Evolutionary conservation across 2,797 vertebrate genomes (phyloP).

Genomic region (Prionace glauca): DNA sequence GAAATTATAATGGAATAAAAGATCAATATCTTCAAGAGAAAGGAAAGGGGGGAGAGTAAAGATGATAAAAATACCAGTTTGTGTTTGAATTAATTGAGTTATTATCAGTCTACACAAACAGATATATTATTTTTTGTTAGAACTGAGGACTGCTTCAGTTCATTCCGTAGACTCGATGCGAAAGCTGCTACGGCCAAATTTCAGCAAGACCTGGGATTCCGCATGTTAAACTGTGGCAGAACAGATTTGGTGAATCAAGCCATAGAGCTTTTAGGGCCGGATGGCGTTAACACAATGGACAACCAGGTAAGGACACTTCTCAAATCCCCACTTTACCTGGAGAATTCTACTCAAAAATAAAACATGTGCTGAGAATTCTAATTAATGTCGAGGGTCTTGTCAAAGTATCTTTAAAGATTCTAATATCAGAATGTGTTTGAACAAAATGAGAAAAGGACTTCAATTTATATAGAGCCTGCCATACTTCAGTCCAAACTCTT

Average conservation of each 20-base stretch:
- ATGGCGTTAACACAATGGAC: conserved; percentile 94
- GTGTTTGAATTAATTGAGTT: not conserved
- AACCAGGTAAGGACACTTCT: conserved; percentile 71
- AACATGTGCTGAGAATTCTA: not conserved
- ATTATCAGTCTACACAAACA: not conserved
- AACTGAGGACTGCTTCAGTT: conserved; percentile 86
- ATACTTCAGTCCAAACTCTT: not conserved
- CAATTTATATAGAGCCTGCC: not conserved
- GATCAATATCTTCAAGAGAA: not conserved
- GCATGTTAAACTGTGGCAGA: conserved; percentile 93
- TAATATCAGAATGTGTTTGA: not conserved
- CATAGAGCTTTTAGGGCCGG: conserved; percentile 78
- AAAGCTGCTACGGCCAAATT: conserved; percentile 88
- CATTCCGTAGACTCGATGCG: conserved; percentile 87
- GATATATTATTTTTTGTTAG: conserved; percentile 51
- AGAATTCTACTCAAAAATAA: not conserved
- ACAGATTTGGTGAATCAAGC: conserved; percentile 92
- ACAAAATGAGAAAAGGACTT: not conserved
- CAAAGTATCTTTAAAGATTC: not conserved
- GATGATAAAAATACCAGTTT: not conserved
- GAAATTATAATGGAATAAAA: not conserved
- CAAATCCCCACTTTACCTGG: not conserved
- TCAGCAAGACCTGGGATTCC: conserved; percentile 88
- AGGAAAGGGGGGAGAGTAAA: not conserved
- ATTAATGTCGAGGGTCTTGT: no score